phyloP scores from a whole-genome alignment of 2,113 vertebrate genomes.

The Pyrgilauda ruficollis region DNA sequence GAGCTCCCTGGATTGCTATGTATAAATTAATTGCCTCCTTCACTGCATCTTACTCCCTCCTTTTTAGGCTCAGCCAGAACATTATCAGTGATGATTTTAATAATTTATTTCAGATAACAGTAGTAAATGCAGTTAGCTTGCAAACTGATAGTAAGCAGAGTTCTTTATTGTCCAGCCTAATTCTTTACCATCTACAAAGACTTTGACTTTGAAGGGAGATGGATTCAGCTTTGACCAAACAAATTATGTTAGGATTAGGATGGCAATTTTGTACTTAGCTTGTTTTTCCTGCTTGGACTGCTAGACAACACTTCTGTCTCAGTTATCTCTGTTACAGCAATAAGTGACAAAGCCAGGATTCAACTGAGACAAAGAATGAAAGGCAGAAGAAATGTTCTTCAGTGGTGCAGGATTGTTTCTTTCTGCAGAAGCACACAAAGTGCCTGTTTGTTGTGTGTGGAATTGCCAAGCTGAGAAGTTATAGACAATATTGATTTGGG shows the following conservation, averaged over 20 bases:
- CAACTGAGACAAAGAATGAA: background rate
- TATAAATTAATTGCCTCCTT: background rate
- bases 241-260: background rate
- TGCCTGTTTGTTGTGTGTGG: background rate
- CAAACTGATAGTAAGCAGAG: background rate
- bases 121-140: background rate
- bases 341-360: slow-evolving; percentile 42
- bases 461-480: slow-evolving; percentile 34
- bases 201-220: background rate
- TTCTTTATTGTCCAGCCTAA: background rate
- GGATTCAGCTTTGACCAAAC: background rate
- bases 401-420: background rate
- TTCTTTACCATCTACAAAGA: background rate
- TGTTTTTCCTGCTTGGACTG: background rate
- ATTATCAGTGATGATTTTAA: background rate
- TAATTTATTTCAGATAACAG: background rate
- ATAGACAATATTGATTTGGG: slow-evolving; percentile 38
- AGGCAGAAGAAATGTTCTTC: slow-evolving; percentile 26
- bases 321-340: background rate
- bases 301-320: background rate
- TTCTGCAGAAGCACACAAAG: slow-evolving; percentile 15
- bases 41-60: background rate
- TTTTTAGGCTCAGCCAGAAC: background rate
- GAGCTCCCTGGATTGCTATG: background rate
- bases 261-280: background rate